phyloP scores from a whole-genome alignment of 1,140 invertebrate genomes.

The Lanistes nyassanus region DNA sequence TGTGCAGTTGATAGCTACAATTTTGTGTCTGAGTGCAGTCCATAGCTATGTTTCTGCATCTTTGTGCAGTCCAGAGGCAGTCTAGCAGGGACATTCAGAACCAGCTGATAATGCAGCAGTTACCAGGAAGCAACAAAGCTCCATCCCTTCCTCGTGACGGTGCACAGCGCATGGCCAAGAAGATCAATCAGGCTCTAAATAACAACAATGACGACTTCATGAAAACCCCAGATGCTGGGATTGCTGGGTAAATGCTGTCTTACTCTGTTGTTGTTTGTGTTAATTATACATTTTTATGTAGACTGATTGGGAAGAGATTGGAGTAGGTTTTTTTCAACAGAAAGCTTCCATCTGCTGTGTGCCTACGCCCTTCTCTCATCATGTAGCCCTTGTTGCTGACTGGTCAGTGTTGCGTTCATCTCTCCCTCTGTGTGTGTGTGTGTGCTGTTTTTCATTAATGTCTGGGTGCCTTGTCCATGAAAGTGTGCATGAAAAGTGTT shows the following conservation, averaged over 20 bases:
- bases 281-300: too few species aligned
- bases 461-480: too few species aligned
- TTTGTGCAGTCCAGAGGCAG: conserved; percentile 37
- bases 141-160: conserved; percentile 54
- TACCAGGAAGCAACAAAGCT: conserved; percentile 38
- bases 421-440: too few species aligned
- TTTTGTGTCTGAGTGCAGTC: background rate
- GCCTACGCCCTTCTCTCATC: too few species aligned
- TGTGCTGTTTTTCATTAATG: too few species aligned
- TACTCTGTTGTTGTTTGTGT: background rate
- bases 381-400: too few species aligned
- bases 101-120: conserved; percentile 34
- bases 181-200: conserved; percentile 37
- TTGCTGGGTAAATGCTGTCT: conserved; percentile 65
- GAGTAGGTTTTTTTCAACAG: too few species aligned
- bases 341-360: too few species aligned
- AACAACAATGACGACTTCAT: conserved; percentile 62
- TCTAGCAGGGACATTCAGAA: conserved; percentile 39
- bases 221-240: conserved; percentile 65
- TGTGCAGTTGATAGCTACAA: background rate
- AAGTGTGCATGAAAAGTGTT: too few species aligned
- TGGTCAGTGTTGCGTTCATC: too few species aligned
- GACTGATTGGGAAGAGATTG: too few species aligned
- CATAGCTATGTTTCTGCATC: background rate
- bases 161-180: conserved; percentile 42